Evolutionary conservation across 2,797 vertebrate genomes (phyloP).

Genomic region (Pterois miles): DNA sequence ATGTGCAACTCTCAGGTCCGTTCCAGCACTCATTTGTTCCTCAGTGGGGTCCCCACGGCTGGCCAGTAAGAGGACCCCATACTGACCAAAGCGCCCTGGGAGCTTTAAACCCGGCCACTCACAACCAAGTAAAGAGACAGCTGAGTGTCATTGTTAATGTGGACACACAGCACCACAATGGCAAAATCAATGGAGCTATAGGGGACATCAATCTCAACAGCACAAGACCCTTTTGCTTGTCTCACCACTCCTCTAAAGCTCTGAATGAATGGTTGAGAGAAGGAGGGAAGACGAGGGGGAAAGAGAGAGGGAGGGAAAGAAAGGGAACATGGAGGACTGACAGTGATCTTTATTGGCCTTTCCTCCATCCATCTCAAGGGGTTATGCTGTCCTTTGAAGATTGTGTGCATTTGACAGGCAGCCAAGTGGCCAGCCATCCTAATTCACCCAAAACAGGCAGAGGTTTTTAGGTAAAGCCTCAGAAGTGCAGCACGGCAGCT

Average conservation of each 20-base stretch:
- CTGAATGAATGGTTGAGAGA: slow-evolving; percentile 58
- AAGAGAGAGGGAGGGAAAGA: slow-evolving; percentile 10
- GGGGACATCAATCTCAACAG: slow-evolving; percentile 85
- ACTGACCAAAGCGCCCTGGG: slow-evolving; percentile 72
- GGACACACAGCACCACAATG: slow-evolving; percentile 86
- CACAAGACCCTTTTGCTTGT: slow-evolving; percentile 75
- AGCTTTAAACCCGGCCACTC: slow-evolving; percentile 80
- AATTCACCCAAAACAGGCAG: slow-evolving; percentile 68
- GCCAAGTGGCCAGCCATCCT: slow-evolving; percentile 67
- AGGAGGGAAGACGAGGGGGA: neutral
- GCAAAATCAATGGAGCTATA: slow-evolving; percentile 88
- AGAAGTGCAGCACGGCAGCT: slow-evolving; percentile 69
- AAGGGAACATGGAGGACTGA: slow-evolving; percentile 27
- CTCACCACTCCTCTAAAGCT: slow-evolving; percentile 65
- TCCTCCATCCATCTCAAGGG: slow-evolving; percentile 62
- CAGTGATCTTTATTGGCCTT: slow-evolving; percentile 67
- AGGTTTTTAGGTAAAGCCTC: slow-evolving; percentile 72
- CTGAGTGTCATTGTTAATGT: slow-evolving; percentile 87
- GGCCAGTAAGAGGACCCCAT: slow-evolving; percentile 74
- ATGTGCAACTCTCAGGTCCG: slow-evolving; percentile 81
- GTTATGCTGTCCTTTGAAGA: slow-evolving; percentile 71
- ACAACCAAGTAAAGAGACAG: slow-evolving; percentile 83
- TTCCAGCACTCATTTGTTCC: slow-evolving; percentile 77
- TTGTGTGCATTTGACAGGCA: slow-evolving; percentile 56
- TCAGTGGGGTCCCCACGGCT: slow-evolving; percentile 61